A percentile compares a stretch with the other conserved stretches of the same genome.
Evolutionary conservation across 2,113 vertebrate species (phyloP).

Genomic region (Bungarus multicinctus): DNA sequence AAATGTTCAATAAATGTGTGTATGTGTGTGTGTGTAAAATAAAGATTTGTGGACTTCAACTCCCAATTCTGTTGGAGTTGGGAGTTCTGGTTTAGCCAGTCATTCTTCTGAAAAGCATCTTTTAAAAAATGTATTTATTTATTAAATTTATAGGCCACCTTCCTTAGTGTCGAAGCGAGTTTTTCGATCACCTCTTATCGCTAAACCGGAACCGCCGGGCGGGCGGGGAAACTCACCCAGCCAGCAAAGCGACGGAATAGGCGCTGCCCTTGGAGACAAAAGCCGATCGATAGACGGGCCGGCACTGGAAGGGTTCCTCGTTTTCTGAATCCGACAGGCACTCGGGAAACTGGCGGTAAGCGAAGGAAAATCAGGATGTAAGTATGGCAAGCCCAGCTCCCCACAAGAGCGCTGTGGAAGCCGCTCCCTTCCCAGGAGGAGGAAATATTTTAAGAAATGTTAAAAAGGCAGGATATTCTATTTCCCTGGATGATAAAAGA

Average conservation of each 20-base stretch:
- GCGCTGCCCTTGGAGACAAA: slow-evolving; percentile 83
- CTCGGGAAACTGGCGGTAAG: slow-evolving; percentile 67
- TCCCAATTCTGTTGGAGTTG: too few species aligned
- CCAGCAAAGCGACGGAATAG: slow-evolving; percentile 68
- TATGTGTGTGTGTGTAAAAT: too few species aligned
- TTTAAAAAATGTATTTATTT: neutral
- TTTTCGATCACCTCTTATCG: neutral
- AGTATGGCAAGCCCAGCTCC: too few species aligned
- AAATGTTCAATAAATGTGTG: too few species aligned
- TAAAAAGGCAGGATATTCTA: too few species aligned
- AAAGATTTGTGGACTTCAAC: too few species aligned
- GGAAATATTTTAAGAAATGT: too few species aligned
- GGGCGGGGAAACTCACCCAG: slow-evolving; percentile 66
- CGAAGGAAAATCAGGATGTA: slow-evolving; percentile 45
- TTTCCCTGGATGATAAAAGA: too few species aligned
- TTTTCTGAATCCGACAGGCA: slow-evolving; percentile 92
- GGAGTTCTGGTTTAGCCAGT: neutral
- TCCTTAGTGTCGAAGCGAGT: neutral
- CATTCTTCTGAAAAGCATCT: neutral
- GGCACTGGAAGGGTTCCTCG: slow-evolving; percentile 85
- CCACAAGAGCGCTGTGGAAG: too few species aligned
- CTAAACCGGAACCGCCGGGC: neutral
- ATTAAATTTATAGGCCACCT: neutral
- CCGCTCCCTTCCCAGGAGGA: too few species aligned
- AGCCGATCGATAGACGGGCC: slow-evolving; percentile 81